These are phyloP conservation scores for Liparis tanakae DNA, from an alignment of 2,797 vertebrate species.

Conservation along the genomic window DNA sequence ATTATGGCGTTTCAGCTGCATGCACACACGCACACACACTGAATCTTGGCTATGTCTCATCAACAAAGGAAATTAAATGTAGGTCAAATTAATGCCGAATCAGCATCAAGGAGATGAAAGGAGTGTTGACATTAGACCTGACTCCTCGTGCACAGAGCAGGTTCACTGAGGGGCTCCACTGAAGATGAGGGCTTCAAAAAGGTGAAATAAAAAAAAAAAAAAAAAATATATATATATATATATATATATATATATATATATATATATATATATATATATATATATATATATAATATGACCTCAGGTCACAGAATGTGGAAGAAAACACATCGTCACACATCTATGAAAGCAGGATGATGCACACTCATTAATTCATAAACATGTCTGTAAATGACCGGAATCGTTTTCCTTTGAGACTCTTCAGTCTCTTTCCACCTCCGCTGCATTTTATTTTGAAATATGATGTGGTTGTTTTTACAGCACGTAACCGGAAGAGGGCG, in stretches of 20 bases:
- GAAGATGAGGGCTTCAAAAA: no score
- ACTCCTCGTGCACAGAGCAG: no score
- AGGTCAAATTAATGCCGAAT: constrained; percentile 57
- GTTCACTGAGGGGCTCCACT: no score
- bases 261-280: no score
- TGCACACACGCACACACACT: background rate
- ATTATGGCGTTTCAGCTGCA: constrained; percentile 17
- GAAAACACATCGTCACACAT: background rate
- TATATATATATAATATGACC: no score
- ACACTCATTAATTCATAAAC: background rate
- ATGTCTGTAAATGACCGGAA: background rate
- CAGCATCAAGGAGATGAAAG: background rate
- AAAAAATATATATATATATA: no score
- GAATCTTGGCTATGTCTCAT: constrained; percentile 1
- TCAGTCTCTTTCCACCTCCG: background rate
- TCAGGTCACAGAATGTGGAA: background rate
- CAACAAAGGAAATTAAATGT: constrained; percentile 23
- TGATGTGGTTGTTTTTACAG: background rate
- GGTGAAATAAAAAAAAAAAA: no score
- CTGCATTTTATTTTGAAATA: constrained; percentile 38
- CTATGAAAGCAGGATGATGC: background rate
- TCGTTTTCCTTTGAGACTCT: background rate
- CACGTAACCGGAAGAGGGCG: constrained; percentile 4
- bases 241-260: no score
- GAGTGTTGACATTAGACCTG: no score